Base-by-base conservation (phyloP, 2,113 vertebrate species). In the Rhinopithecus roxellana region DNA sequence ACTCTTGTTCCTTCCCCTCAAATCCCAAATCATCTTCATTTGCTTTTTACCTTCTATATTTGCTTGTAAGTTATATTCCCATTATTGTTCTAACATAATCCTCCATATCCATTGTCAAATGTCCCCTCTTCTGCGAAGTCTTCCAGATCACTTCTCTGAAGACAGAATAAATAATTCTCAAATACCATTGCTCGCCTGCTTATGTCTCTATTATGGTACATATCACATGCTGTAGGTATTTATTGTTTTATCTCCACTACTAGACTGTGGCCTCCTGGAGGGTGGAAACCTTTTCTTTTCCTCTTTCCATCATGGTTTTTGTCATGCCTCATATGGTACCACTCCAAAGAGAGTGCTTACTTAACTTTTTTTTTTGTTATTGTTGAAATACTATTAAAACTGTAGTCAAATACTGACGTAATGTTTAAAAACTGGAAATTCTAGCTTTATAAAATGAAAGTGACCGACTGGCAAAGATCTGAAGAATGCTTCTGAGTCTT, bases 361-460 rank as follows among this genome's bases (percentile, higher is more conserved):
- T 91, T 50, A 57, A 88, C 25, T 61, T 8, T 70, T 50, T 48
- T 48, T 78, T 59, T 55, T 78, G 61, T 93, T 72, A 79, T 92
- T 91, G 74, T 95, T 55, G 55, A 86, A 93, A 40, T 79, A 43
- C 38, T 67, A 30, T 59, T 92, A 89, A 93, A 91, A 70, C 40
- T 57, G 43, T 52, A 70, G 69, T 96, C 55, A 79, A 92, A 94
- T 83, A 32, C 70, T 94, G 82, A 25, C 75, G 90, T 57, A 92
- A 72, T 97, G 95, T 93, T 97, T 82, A 96, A 97, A 96, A 93
- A 95, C 8, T 52, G 57, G 61, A 95, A 95, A 87, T 81, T 89
- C 90, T 59, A 38, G 69, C 91, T 92, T 86, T 84, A 89, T 57
- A 77, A 89, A 95, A 81, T 77, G 35, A 97, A 97, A 94, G 75